Evolutionary conservation across 2,888 invertebrate genomes (phyloP).

Genomic region (Automeris io): DNA sequence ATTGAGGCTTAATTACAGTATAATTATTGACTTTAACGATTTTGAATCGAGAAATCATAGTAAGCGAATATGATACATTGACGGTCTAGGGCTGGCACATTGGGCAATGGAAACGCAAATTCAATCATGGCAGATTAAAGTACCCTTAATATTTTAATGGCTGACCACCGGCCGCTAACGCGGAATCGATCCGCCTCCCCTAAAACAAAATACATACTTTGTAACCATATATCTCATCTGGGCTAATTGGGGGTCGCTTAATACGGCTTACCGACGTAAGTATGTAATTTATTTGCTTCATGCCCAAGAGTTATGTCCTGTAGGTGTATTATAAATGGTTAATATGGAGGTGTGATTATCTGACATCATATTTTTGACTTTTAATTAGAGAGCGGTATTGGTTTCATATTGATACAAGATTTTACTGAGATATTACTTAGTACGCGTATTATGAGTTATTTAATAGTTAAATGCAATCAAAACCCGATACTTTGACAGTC

Average conservation of each 20-base stretch:
- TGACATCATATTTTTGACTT: slow-evolving; percentile 23
- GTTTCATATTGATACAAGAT: not conserved
- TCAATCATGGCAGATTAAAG: slow-evolving; percentile 74
- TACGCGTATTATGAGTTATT: too few relatives aligned
- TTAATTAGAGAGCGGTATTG: slow-evolving; percentile 14
- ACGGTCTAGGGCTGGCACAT: slow-evolving; percentile 45
- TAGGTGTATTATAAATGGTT: slow-evolving; percentile 33
- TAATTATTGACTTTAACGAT: not conserved
- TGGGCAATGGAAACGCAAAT: slow-evolving; percentile 60
- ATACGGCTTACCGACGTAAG: slow-evolving; percentile 75
- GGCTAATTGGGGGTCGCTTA: slow-evolving; percentile 74
- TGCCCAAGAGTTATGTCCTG: slow-evolving; percentile 44
- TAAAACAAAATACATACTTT: slow-evolving; percentile 60
- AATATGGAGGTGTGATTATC: slow-evolving; percentile 28
- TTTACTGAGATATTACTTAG: too few relatives aligned
- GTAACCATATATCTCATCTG: slow-evolving; percentile 65
- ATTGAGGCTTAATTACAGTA: too few relatives aligned
- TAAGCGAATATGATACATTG: slow-evolving; percentile 39
- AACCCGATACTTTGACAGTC: too few relatives aligned
- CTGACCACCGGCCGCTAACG: slow-evolving; percentile 69
- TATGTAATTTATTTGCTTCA: slow-evolving; percentile 70
- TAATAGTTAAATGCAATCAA: too few relatives aligned
- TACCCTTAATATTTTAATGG: slow-evolving; percentile 74
- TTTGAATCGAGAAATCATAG: slow-evolving; percentile 23
- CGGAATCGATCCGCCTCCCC: slow-evolving; percentile 60